Conservation (phyloP, 2,113 vertebrate genomes). For the Enhydra lutris region DNA sequence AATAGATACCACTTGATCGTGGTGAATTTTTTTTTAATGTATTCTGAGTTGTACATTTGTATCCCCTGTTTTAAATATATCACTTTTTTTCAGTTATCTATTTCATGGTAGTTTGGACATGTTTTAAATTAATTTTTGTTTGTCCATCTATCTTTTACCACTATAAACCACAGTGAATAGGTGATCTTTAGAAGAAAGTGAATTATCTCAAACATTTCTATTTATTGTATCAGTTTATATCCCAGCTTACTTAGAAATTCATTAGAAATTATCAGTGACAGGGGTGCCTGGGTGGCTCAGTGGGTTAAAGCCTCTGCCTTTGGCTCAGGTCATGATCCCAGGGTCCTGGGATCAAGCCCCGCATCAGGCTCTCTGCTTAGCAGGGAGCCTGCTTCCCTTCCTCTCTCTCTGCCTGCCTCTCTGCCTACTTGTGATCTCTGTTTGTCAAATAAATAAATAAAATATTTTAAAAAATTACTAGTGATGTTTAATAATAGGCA, state of each 20-base stretch:
- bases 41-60: background rate
- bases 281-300: no score
- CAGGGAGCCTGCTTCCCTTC: no score
- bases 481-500: background rate
- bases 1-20: background rate
- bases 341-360: no score
- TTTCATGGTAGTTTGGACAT: background rate
- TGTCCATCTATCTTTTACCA: background rate
- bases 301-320: no score
- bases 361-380: no score
- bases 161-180: background rate
- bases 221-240: background rate
- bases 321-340: no score
- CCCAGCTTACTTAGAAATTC: background rate
- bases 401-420: no score
- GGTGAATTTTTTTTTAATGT: background rate
- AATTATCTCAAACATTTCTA: background rate
- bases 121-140: background rate
- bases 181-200: background rate
- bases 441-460: no score
- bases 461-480: no score
- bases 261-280: background rate
- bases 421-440: no score
- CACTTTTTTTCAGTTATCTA: background rate
- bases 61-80: background rate